Evolutionary conservation across 1,140 invertebrate genomes (phyloP).

Genomic region (Paraescarpia echinospica): DNA sequence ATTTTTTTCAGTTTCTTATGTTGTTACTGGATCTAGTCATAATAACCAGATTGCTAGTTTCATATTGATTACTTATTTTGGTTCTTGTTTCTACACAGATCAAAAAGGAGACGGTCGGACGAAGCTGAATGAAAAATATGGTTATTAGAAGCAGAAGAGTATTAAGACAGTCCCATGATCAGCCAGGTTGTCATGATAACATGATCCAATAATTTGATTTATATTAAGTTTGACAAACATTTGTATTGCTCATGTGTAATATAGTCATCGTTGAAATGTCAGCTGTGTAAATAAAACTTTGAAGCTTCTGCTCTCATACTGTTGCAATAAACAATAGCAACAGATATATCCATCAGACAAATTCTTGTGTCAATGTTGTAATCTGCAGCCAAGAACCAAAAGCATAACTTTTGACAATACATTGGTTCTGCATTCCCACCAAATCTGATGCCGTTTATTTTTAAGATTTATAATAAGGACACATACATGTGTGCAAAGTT

Average conservation of each 20-base stretch:
- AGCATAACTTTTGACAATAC: too few species aligned
- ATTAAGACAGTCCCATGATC: background rate
- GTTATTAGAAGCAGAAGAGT: constrained; percentile 64
- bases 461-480: too few species aligned
- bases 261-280: background rate
- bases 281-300: background rate
- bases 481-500: too few species aligned
- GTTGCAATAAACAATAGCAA: background rate
- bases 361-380: too few species aligned
- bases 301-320: background rate
- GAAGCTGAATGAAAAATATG: constrained; percentile 78
- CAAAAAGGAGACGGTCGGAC: constrained; percentile 81
- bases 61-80: background rate
- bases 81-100: constrained; percentile 46
- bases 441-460: too few species aligned
- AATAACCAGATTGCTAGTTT: background rate
- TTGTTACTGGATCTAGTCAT: too few species aligned
- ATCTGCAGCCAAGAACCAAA: too few species aligned
- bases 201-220: background rate
- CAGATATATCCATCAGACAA: too few species aligned
- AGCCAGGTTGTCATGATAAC: background rate
- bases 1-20: background rate
- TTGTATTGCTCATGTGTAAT: background rate
- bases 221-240: background rate
- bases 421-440: too few species aligned